Evolutionary conservation across 2,113 vertebrate genomes (phyloP), one percentile per base, ranked within the genome.

Genomic region (Xiphophorus maculatus): DNA sequence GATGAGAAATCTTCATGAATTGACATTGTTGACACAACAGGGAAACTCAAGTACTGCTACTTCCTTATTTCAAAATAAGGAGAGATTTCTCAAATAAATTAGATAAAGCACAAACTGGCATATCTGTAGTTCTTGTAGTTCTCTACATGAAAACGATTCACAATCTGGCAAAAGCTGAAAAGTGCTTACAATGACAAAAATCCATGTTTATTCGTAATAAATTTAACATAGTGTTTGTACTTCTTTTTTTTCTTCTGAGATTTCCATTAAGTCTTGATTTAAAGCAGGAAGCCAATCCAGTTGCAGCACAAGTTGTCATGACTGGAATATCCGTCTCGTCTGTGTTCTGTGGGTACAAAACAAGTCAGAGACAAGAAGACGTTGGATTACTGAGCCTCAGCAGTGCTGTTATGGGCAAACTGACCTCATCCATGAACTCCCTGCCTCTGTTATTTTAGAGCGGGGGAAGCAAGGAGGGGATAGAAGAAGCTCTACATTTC

Each of bases 401-500:
- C 87, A 64, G 88, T 83, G 73, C 82, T 87, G 79, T 90, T 80
- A 76, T 80, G 77, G 88, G 81, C 86, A 88, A 86, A 74, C 86
- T 92, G 89, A 93, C 91, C 92, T 86, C 73, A 87, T 87, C 81
- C 78, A 89, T 90, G 89, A 94, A 92, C 91, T 90, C 84, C 89
- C 79, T 88, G 88, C 72, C 90, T 89, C 81, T 88, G 88, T 92
- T 91, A 89, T 93, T 92, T 90, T 89, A 92, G 84, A 87, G 72
- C 65, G 32, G 60, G 51, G 76, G 19, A 13, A 63, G 73, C 72
- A 66, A 29, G 71, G 75, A 65, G 80, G 64, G 69, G 68, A 61
- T 51, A 32, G 71, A 66, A 76, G 75, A 60, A 65, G 71, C 69
- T 11, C 66, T 83, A 79, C 79, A 74, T 84, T 81, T 88, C 61